phyloP scores from a whole-genome alignment of 2,888 invertebrate species.

The Himalopsyche tibetana region DNA sequence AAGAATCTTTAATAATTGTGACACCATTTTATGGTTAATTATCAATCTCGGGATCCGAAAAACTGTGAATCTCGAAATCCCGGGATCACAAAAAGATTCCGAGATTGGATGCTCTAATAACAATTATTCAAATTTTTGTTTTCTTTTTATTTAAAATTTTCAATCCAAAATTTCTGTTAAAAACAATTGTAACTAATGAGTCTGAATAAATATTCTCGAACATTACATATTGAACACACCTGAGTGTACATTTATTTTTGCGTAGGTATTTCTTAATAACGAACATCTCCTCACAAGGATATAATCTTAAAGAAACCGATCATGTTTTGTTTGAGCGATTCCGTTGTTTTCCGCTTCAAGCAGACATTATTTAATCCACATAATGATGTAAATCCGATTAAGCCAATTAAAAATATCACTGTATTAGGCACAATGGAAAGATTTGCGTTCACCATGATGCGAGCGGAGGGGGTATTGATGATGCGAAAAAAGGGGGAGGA shows the following conservation, averaged over 20 bases:
- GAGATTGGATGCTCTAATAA: too few species aligned
- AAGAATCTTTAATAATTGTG: too few species aligned
- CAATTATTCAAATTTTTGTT: too few species aligned
- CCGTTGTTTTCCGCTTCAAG: conserved; percentile 32
- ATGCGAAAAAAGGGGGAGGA: neutral
- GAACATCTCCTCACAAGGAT: conserved; percentile 32
- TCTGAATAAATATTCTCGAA: too few species aligned
- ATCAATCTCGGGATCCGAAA: too few species aligned
- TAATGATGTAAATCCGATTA: conserved; percentile 75
- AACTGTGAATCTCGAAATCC: too few species aligned
- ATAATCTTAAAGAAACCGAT: conserved; percentile 22
- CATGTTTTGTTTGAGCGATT: conserved; percentile 19
- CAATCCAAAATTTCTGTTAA: too few species aligned
- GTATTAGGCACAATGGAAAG: conserved; percentile 59
- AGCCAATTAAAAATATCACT: conserved; percentile 73
- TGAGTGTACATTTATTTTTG: neutral
- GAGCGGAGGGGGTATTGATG: conserved; percentile 33
- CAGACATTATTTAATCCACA: conserved; percentile 66
- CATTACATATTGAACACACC: neutral
- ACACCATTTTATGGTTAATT: too few species aligned
- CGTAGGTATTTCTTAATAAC: conserved; percentile 22
- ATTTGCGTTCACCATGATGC: conserved; percentile 44
- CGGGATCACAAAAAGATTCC: too few species aligned
- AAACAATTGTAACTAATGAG: too few species aligned
- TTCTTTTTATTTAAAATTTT: too few species aligned